Evolutionary conservation across 2,797 vertebrate species (phyloP).

Genomic region (Phoxinus dragarum): DNA sequence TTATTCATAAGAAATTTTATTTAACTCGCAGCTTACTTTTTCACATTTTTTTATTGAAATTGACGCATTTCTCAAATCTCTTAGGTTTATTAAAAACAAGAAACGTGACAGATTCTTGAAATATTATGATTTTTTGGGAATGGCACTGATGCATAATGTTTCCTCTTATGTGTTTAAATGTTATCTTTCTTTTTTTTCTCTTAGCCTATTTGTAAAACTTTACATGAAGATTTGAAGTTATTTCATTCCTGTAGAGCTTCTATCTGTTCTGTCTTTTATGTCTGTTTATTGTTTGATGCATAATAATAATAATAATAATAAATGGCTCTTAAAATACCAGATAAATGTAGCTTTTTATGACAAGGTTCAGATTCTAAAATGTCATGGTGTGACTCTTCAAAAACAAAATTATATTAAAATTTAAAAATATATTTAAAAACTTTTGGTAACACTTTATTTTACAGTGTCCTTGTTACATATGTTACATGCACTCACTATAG

Average conservation of each 20-base stretch:
- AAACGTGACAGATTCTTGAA: too few species aligned
- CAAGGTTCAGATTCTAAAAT: neutral
- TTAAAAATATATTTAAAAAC: neutral
- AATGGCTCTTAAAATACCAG: neutral
- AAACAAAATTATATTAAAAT: neutral
- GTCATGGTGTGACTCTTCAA: neutral
- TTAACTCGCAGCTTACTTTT: neutral
- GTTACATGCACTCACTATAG: too few species aligned
- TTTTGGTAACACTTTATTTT: too few species aligned
- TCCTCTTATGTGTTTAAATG: neutral
- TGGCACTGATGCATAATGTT: neutral
- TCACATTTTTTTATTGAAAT: neutral
- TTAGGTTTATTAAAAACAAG: too few species aligned
- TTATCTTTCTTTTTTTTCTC: neutral
- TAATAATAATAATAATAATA: neutral
- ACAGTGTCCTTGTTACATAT: too few species aligned
- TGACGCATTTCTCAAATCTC: neutral
- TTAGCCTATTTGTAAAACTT: neutral
- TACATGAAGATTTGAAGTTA: neutral
- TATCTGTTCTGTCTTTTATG: neutral
- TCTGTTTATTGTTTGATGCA: neutral
- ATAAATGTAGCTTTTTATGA: too few species aligned
- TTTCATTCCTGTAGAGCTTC: neutral
- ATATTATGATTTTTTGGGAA: too few species aligned
- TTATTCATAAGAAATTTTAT: neutral